These are phyloP conservation scores for Sylvilagus bachmani DNA, from an alignment of 2,113 vertebrate genomes.

Conservation along the genomic window DNA sequence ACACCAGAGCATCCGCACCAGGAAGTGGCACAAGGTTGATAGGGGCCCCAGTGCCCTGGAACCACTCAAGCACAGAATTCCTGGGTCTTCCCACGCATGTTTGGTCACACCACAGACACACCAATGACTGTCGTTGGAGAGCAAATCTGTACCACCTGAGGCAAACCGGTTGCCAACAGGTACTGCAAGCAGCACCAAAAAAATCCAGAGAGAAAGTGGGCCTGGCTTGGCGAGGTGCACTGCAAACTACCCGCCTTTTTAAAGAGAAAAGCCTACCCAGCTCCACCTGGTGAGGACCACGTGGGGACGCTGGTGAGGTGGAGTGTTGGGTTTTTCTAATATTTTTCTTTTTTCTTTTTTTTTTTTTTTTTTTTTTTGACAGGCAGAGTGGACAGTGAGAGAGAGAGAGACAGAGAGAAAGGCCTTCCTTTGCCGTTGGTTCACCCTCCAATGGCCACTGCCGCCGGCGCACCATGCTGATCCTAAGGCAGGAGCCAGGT, in stretches of 20 bases:
- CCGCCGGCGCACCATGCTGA: too few species aligned
- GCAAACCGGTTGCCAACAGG: background rate
- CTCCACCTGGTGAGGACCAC: background rate
- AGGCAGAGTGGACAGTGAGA: too few species aligned
- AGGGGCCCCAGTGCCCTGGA: background rate
- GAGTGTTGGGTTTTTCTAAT: too few species aligned
- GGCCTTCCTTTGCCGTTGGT: too few species aligned
- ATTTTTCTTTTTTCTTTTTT: too few species aligned
- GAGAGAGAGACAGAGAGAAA: too few species aligned
- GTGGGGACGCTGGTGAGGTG: background rate
- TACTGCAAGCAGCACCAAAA: background rate
- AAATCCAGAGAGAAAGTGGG: background rate
- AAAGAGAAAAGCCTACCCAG: background rate
- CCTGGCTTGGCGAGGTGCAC: background rate
- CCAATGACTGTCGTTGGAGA: background rate
- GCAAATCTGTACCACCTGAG: background rate
- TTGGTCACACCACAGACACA: background rate
- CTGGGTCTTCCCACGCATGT: background rate
- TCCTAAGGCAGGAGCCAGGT: too few species aligned
- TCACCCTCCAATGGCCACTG: too few species aligned
- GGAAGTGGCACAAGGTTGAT: background rate
- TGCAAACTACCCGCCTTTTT: background rate
- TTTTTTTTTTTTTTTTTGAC: too few species aligned
- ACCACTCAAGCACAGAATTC: background rate
- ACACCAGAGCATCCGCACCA: background rate